Percentiles rank a stretch among this genome's conserved stretches.
Evolutionary conservation across 2,888 invertebrate species (phyloP).

Genomic region (Apomyelois bistriatella): DNA sequence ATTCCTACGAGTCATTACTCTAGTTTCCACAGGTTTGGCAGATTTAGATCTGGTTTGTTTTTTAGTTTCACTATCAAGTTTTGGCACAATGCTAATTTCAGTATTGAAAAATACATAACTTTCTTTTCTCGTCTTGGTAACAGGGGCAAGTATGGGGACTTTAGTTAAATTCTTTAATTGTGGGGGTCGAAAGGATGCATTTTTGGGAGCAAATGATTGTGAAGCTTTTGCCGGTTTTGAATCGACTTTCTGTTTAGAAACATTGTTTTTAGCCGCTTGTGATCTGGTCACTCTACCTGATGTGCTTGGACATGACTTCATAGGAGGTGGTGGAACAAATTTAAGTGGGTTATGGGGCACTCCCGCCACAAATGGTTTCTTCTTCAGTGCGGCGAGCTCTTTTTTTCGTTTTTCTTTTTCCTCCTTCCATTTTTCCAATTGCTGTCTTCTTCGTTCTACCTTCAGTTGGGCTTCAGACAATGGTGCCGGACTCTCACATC

Average conservation of each 20-base stretch:
- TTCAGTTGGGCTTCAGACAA: slow-evolving; percentile 35
- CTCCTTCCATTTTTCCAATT: slow-evolving; percentile 65
- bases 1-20: slow-evolving; percentile 20
- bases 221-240: slow-evolving; percentile 12
- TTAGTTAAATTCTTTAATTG: slow-evolving; percentile 38
- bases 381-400: slow-evolving; percentile 46
- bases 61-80: slow-evolving; percentile 7
- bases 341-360: slow-evolving; percentile 44
- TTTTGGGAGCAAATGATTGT: slow-evolving; percentile 74
- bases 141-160: slow-evolving; percentile 35
- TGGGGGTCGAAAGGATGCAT: slow-evolving; percentile 76
- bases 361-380: slow-evolving; percentile 62
- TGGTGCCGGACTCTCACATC: slow-evolving; percentile 37
- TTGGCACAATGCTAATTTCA: slow-evolving; percentile 23
- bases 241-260: slow-evolving; percentile 17
- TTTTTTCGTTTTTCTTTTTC: slow-evolving; percentile 62
- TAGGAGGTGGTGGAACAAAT: slow-evolving; percentile 48
- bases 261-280: slow-evolving; percentile 35
- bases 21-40: slow-evolving; percentile 20
- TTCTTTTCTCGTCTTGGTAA: slow-evolving; percentile 29
- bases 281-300: slow-evolving; percentile 63
- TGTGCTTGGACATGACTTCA: slow-evolving; percentile 43
- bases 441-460: slow-evolving; percentile 47
- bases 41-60: slow-evolving; percentile 24
- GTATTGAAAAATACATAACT: slow-evolving; percentile 34